These are phyloP conservation scores for Dryobates pubescens DNA, from an alignment of 2,797 vertebrate genomes.

Conservation along the genomic window DNA sequence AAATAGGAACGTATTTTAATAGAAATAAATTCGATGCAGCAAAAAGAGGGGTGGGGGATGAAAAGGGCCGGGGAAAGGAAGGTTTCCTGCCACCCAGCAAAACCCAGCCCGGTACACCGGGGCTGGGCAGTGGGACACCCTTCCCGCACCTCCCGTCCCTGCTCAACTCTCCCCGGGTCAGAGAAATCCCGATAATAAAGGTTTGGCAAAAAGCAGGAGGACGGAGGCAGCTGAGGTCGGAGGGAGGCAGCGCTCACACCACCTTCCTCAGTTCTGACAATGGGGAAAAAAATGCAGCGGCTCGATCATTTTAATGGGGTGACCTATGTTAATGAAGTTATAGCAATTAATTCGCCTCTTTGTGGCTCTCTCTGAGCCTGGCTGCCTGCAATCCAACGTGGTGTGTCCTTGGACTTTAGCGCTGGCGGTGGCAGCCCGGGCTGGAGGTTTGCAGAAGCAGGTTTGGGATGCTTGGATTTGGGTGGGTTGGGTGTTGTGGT, in stretches of 20 bases:
- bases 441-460: slow-evolving; percentile 39
- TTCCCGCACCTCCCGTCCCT: not conserved
- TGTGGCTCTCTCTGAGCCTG: slow-evolving; percentile 67
- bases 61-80: not conserved
- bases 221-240: not conserved
- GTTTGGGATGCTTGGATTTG: slow-evolving; percentile 47
- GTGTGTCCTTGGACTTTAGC: slow-evolving; percentile 67
- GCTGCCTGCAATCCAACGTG: slow-evolving; percentile 58
- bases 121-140: not conserved
- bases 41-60: not conserved
- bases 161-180: not conserved
- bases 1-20: not conserved
- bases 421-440: slow-evolving; percentile 47
- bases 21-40: not conserved
- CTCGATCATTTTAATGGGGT: slow-evolving; percentile 71
- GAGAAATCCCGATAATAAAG: not conserved
- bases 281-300: not conserved
- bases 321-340: slow-evolving; percentile 79
- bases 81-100: not conserved
- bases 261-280: slow-evolving; percentile 36
- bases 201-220: not conserved
- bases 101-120: not conserved
- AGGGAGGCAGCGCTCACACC: slow-evolving; percentile 18
- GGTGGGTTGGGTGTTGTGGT: not conserved
- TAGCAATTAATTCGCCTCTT: slow-evolving; percentile 77